Percentiles rank a stretch among this genome's conserved stretches.
These are phyloP conservation scores for Fragariocoptes setiger DNA, from an alignment of 1,140 invertebrate species.

Conservation along the genomic window DNA sequence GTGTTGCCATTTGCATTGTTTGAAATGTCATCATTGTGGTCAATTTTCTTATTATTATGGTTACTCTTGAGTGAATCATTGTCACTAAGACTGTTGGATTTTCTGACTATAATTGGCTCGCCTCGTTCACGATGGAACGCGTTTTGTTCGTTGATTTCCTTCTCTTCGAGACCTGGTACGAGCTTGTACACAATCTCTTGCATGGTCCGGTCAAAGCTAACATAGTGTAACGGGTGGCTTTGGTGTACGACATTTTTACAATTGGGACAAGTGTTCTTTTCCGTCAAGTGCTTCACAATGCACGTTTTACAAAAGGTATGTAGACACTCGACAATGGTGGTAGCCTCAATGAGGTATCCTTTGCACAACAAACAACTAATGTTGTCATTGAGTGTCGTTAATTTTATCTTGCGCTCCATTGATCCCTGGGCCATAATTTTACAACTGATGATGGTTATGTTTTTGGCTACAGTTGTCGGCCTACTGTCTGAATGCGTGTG, in stretches of 20 bases:
- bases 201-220: slow-evolving; percentile 88
- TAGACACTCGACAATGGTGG: slow-evolving; percentile 22
- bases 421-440: no score
- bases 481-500: no score
- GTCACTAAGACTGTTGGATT: no score
- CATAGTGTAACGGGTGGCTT: slow-evolving; percentile 78
- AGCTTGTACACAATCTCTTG: slow-evolving; percentile 95
- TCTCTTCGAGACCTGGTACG: slow-evolving; percentile 56
- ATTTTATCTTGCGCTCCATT: slow-evolving; percentile 13
- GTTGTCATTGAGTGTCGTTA: slow-evolving; percentile 16
- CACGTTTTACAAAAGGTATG: slow-evolving; percentile 68
- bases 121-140: not conserved
- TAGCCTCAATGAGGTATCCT: slow-evolving; percentile 22
- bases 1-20: not conserved
- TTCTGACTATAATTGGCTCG: no score
- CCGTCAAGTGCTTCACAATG: slow-evolving; percentile 61
- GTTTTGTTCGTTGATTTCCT: slow-evolving; percentile 2
- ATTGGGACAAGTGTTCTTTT: slow-evolving; percentile 84
- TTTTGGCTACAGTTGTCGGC: no score
- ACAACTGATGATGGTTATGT: no score
- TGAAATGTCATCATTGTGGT: not conserved
- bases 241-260: slow-evolving; percentile 89
- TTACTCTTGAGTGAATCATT: not conserved
- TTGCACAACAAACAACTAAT: slow-evolving; percentile 20
- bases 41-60: no score